Evolutionary conservation across 2,113 vertebrate genomes (phyloP), one percentile per base, ranked within the genome.

Genomic region (Coptodon rendalli): DNA sequence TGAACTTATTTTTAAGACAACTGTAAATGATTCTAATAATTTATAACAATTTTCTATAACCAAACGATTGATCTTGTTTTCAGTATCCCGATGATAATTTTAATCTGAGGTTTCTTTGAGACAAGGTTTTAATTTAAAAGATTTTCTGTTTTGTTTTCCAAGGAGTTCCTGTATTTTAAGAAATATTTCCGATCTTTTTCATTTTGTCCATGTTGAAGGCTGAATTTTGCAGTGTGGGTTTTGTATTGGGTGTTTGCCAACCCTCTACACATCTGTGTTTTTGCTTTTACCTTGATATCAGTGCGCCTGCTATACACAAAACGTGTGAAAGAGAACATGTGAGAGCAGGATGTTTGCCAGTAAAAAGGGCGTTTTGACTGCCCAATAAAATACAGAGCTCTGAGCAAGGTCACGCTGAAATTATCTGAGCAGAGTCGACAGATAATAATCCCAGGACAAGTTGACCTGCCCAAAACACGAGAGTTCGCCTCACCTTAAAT

Each of bases 321-420:
- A 52, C 11, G 16, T 48, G 52, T 27, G 1, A 3, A 19, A 7
- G 14, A 54, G 45, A 80, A 63, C 73, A 45, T 4, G 19, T 56
- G 53, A 79, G 45, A 50, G 7, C 78, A 84, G 83, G 71, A 87
- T 81, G 83, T 91, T 80, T 86, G 81, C 2, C 61, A 38, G 22
- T 63, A 71, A 22, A 85, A 83, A 1, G 9, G 31, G 29, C 2
- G 7, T 53, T 36, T 80, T 59, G 61, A 38, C 59, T 10, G n/a
- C 5, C 31, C 12, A 24, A 81, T 53, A 87, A 86, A 89, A 89
- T 9, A 36, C 76, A 73, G n/a, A 76, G 38, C 13, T 2, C 61
- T 66, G 61, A 22, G 45, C 40, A 76, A 87, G 82, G 89, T 83
- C 85, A 54, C 31, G 22, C 43, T 24, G 9, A 17, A 12, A 48